A percentile compares a stretch with the other conserved stretches of the same genome.
Evolutionary conservation across 2,888 invertebrate genomes (phyloP).

Genomic region (Noctua comes): DNA sequence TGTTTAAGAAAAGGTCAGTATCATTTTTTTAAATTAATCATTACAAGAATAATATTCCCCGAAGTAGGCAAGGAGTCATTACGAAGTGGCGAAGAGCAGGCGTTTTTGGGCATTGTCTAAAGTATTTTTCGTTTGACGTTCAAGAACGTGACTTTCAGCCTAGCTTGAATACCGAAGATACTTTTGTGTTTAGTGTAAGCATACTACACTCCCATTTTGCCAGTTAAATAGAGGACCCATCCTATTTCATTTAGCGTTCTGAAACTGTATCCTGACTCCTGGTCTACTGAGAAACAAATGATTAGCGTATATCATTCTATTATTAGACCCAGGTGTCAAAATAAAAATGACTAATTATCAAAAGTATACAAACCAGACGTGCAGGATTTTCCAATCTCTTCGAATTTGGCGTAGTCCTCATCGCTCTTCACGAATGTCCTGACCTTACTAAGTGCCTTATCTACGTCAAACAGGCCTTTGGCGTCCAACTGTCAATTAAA

Average conservation of each 20-base stretch:
- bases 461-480: constrained; percentile 57
- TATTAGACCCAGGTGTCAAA: neutral
- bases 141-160: neutral
- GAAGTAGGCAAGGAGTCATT: neutral
- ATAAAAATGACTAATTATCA: constrained; percentile 1
- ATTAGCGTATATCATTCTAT: neutral
- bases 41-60: neutral
- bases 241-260: neutral
- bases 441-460: constrained; percentile 40
- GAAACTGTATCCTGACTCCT: neutral
- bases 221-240: neutral
- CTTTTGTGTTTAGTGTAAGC: neutral
- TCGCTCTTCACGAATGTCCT: constrained; percentile 49
- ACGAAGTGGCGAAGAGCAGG: neutral
- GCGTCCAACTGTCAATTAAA: constrained; percentile 55
- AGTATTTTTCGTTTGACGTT: neutral
- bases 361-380: constrained; percentile 57
- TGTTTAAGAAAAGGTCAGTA: neutral
- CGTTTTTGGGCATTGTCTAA: neutral
- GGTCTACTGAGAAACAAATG: neutral
- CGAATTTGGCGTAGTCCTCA: constrained; percentile 54
- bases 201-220: neutral
- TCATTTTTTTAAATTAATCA: neutral
- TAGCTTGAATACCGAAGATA: neutral
- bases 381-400: constrained; percentile 53